These are phyloP conservation scores for Chitala chitala DNA, from an alignment of 2,113 vertebrate genomes.

Conservation along the genomic window DNA sequence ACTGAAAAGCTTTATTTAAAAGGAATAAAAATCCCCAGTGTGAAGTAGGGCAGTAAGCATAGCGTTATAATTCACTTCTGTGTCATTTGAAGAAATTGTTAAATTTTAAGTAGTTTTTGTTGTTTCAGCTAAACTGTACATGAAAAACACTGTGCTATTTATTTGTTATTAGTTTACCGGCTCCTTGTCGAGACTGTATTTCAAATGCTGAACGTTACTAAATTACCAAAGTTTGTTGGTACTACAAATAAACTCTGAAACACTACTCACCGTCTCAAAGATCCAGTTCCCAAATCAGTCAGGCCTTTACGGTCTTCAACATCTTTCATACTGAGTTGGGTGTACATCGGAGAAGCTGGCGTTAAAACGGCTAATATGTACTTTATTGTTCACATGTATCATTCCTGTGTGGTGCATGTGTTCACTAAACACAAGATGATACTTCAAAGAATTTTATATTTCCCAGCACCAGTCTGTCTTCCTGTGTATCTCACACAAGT, in stretches of 20 bases:
- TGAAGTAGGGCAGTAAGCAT: conserved; percentile 33
- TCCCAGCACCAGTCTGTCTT: not conserved
- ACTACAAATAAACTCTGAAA: conserved; percentile 41
- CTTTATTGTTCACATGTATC: no score
- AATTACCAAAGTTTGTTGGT: conserved; percentile 49
- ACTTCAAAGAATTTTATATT: not conserved
- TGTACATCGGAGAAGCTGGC: no score
- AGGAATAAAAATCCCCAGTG: conserved; percentile 30
- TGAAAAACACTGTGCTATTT: conserved; percentile 43
- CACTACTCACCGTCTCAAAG: not conserved
- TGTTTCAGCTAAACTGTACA: conserved; percentile 36
- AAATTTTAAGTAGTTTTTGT: conserved; percentile 33
- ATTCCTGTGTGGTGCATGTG: not conserved
- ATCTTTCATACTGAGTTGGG: no score
- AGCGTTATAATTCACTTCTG: conserved; percentile 26
- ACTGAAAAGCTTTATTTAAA: conserved; percentile 51
- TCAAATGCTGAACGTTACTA: conserved; percentile 41
- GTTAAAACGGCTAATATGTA: no score
- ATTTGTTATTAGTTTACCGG: conserved; percentile 38
- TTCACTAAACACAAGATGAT: no score
- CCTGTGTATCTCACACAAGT: not conserved
- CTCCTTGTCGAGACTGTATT: conserved; percentile 34
- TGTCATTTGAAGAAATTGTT: conserved; percentile 28
- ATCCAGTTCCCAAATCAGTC: not conserved
- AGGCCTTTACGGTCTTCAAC: not conserved